These are phyloP conservation scores for Frankliniella fusca DNA, from an alignment of 2,888 invertebrate species.

Conservation along the genomic window DNA sequence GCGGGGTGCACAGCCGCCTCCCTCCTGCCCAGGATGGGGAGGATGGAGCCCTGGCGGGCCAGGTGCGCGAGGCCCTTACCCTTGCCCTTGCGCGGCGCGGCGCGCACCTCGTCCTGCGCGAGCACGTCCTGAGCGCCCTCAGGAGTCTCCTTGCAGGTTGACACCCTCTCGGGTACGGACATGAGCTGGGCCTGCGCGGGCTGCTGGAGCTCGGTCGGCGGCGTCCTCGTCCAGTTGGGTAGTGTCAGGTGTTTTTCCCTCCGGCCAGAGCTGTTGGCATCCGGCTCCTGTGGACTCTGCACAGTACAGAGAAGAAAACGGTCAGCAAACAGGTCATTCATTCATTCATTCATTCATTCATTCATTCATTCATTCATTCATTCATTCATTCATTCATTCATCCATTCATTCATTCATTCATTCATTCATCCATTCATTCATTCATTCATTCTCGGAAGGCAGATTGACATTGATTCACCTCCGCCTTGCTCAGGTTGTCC, in stretches of 20 bases:
- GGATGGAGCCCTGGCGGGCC: not conserved
- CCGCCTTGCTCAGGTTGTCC: constrained; percentile 8
- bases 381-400: not conserved
- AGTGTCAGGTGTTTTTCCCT: not conserved
- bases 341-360: too few relatives aligned
- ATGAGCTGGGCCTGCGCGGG: not conserved
- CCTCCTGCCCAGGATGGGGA: not conserved
- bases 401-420: too few relatives aligned
- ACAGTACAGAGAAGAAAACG: too few relatives aligned
- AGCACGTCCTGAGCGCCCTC: not conserved
- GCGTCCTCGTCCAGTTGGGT: not conserved
- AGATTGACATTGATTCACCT: not conserved
- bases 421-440: too few relatives aligned
- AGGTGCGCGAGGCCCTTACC: not conserved
- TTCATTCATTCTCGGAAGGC: not conserved
- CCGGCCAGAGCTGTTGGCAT: not conserved
- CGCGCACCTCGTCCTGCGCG: not conserved
- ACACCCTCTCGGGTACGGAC: not conserved
- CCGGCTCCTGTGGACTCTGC: not conserved
- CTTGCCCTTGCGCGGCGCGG: not conserved
- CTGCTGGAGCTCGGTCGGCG: not conserved
- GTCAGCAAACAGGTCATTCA: too few relatives aligned
- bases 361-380: not conserved
- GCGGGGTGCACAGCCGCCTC: not conserved
- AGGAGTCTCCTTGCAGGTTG: not conserved